Evolutionary conservation across 1,140 invertebrate genomes (phyloP), one percentile per base, ranked within the genome.

Genomic region (Ips nitidus): DNA sequence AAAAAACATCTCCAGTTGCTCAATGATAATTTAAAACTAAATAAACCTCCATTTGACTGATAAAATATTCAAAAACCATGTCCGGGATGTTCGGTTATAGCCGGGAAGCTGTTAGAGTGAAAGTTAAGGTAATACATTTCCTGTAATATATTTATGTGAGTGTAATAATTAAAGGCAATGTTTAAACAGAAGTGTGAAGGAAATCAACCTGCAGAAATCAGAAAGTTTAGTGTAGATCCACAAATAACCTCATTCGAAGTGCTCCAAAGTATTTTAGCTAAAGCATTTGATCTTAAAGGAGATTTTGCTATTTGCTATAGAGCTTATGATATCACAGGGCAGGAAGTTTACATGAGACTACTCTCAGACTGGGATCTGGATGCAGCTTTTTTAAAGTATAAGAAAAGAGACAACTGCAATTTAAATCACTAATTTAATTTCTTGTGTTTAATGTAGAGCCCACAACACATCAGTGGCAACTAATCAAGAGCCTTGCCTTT

Each of bases 301-400:
- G 94, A 97, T 78, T 98, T 98, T 79, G 91, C 91, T 22, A 89
- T 97, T 47, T 94, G 90, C 75, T 98, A 97, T 81, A 86, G 92
- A 81, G 89, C 91, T 45, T 86, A 89, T 76, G 94, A 97, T 86
- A 92, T 93, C 73, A 90, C 90, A 84, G 94, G 93, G 37, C 90
- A 93, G 78, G 94, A 97, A 79, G 90, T 91, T 39, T 97, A 94
- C 81, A 82, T 97, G 67, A 90, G 93, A 52, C 83, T 98, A 70
- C 82, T 97, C 39, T 97, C 95, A 7, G 96, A 98, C 78, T 98
- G 94, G 94, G 95, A 98, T 82, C 86, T 98, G 80, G 95, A 98
- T 85, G 94, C 95, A 63, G 96, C 97, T 68, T 97, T 98, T 83
- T 86, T 97, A 65, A 89, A 90, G 90, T 90, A 84, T 80, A 58